A percentile compares a stretch with the other conserved stretches of the same genome.
Conservation (phyloP, 2,113 vertebrate species). For the human (Homo sapiens) region GRCh38 chr3:172425001-172425500, state of each 20-base stretch:
- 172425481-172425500: constrained; percentile 73
- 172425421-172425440: constrained; percentile 70
- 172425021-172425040: not conserved
- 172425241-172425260: not conserved
- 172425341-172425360: not conserved
- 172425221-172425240: constrained; percentile 45
- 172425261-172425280: constrained; percentile 14
- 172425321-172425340: not conserved
- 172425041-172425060: not conserved
- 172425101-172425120: not conserved
- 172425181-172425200: not conserved
- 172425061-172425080: not conserved
- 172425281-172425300: not conserved
- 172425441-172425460: constrained; percentile 82
- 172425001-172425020: not conserved
- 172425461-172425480: constrained; percentile 78
- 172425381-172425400: constrained; percentile 61
- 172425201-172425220: not conserved
- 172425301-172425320: constrained; percentile 32
- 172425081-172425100: not conserved
- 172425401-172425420: constrained; percentile 65
- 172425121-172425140: constrained; percentile 8
- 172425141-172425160: not conserved
- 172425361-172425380: constrained; percentile 36
- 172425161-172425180: constrained; percentile 26